These are phyloP conservation scores for Lingula anatina DNA, from an alignment of 2,888 invertebrate species.

Conservation along the genomic window DNA sequence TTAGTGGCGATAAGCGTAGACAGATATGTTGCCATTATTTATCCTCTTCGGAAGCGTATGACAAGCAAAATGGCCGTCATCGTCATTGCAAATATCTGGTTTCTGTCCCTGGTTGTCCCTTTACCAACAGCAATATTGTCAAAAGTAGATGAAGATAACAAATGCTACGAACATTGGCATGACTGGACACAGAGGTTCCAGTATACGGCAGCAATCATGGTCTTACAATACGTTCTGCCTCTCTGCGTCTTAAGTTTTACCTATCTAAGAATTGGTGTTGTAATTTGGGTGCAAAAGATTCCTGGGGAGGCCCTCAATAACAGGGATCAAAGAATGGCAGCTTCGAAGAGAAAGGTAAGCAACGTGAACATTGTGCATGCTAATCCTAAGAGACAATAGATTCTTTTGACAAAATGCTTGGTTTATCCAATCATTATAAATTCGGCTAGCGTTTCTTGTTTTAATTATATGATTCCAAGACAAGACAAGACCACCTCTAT, in stretches of 20 bases:
- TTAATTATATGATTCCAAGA: too few relatives aligned
- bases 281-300: constrained; percentile 80
- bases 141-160: constrained; percentile 53
- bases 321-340: constrained; percentile 76
- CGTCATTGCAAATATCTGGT: constrained; percentile 70
- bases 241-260: constrained; percentile 75
- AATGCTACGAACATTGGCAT: constrained; percentile 24
- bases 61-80: constrained; percentile 68
- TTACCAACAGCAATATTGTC: constrained; percentile 73
- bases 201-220: constrained; percentile 73
- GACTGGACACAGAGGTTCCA: constrained; percentile 45
- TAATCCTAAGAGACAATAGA: not conserved
- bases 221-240: constrained; percentile 80
- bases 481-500: too few relatives aligned
- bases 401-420: too few relatives aligned
- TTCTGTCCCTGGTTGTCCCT: constrained; percentile 71
- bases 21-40: constrained; percentile 84
- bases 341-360: constrained; percentile 79
- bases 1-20: constrained; percentile 86
- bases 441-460: too few relatives aligned
- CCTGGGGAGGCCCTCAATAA: constrained; percentile 83
- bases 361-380: not conserved
- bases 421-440: too few relatives aligned
- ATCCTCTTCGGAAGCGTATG: constrained; percentile 76
- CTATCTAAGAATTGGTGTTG: constrained; percentile 77